These are phyloP conservation scores for Leptinotarsa lineolata DNA, from an alignment of 1,140 invertebrate species.

Conservation along the genomic window DNA sequence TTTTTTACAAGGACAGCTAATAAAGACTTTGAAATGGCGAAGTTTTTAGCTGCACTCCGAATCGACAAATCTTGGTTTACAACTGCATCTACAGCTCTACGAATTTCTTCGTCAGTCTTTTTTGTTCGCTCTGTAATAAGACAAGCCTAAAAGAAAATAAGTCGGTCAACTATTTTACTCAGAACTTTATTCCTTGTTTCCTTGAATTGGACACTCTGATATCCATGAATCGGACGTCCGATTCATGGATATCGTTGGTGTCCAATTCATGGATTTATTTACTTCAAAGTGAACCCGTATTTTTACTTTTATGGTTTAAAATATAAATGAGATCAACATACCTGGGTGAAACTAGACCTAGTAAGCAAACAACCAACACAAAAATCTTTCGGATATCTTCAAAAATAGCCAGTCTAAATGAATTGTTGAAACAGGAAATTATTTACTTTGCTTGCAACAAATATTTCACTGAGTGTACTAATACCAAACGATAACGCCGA, in stretches of 20 bases:
- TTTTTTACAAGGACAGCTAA: conserved; percentile 7
- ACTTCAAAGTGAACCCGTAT: not conserved
- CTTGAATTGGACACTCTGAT: not conserved
- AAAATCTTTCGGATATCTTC: conserved; percentile 9
- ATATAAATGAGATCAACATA: not conserved
- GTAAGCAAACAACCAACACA: conserved; percentile 12
- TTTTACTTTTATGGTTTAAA: conserved; percentile 14
- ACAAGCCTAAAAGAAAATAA: not conserved
- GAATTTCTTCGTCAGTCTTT: conserved; percentile 15
- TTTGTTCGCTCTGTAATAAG: conserved; percentile 3
- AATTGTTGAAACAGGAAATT: not conserved
- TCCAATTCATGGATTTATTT: conserved; percentile 3
- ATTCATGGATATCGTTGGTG: not conserved
- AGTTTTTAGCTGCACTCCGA: conserved; percentile 4
- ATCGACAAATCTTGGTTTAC: conserved; percentile 7
- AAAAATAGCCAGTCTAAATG: conserved; percentile 8
- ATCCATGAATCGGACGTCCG: not conserved
- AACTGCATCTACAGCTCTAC: conserved; percentile 9
- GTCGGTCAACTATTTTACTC: not conserved
- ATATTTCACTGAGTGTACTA: not conserved
- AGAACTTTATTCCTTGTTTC: not conserved
- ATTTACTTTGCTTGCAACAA: conserved; percentile 1
- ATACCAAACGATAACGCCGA: not conserved
- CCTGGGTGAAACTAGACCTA: not conserved
- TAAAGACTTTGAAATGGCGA: conserved; percentile 7